Evolutionary conservation across 2,888 invertebrate genomes (phyloP).

Genomic region (Drosophila bunnanda): DNA sequence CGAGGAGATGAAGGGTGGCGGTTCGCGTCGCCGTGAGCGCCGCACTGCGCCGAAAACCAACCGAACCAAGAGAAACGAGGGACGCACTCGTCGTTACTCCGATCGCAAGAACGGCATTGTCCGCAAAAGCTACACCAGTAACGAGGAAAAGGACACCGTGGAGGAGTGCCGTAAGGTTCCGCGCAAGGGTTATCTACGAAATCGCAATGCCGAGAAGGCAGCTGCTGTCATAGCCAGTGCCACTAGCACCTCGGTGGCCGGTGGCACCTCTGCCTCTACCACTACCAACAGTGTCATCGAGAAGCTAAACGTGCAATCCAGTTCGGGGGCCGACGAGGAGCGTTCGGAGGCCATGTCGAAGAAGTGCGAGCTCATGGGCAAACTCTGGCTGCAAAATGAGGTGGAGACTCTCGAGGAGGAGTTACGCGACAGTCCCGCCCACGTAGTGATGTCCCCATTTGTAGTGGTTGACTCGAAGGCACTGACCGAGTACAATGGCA

Average conservation of each 20-base stretch:
- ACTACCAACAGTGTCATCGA: slow-evolving; percentile 82
- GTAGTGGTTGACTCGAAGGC: slow-evolving; percentile 94
- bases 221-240: slow-evolving; percentile 67
- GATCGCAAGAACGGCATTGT: slow-evolving; percentile 84
- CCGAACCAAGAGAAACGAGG: slow-evolving; percentile 81
- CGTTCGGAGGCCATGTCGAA: slow-evolving; percentile 83
- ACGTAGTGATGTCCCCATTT: slow-evolving; percentile 90
- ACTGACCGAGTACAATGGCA: slow-evolving; percentile 90
- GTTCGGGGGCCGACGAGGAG: slow-evolving; percentile 84
- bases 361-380: slow-evolving; percentile 89
- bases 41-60: slow-evolving; percentile 83
- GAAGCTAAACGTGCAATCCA: slow-evolving; percentile 81
- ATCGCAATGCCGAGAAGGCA: slow-evolving; percentile 82
- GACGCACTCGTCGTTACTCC: slow-evolving; percentile 83
- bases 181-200: slow-evolving; percentile 84
- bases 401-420: slow-evolving; percentile 93
- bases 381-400: slow-evolving; percentile 94
- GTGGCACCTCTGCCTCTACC: slow-evolving; percentile 79
- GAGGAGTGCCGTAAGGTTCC: slow-evolving; percentile 84
- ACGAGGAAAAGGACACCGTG: slow-evolving; percentile 84
- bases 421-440: slow-evolving; percentile 82
- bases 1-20: slow-evolving; percentile 82
- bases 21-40: slow-evolving; percentile 81
- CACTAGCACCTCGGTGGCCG: slow-evolving; percentile 72
- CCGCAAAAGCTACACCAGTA: slow-evolving; percentile 84